Percentiles rank a stretch among this genome's conserved stretches.
Conservation (phyloP, 2,888 invertebrate genomes). For the Melanotus villosus region DNA sequence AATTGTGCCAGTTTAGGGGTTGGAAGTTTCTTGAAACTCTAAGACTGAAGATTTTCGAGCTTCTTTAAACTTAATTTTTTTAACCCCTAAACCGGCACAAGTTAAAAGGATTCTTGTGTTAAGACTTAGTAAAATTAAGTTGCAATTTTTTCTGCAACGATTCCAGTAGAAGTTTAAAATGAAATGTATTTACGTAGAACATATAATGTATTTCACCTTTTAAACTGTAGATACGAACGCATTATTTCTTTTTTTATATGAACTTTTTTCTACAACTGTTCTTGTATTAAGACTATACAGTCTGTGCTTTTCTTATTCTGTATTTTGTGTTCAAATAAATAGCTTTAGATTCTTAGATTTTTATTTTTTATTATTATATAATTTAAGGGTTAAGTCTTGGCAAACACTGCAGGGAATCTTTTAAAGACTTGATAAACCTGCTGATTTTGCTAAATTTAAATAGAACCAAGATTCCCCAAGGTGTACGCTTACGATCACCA, state of each 20-base stretch:
- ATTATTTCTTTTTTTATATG: conserved; percentile 5
- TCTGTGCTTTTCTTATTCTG: conserved; percentile 22
- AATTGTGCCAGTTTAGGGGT: neutral
- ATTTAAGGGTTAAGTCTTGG: too few species aligned
- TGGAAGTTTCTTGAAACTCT: conserved; percentile 5
- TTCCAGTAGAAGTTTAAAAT: conserved; percentile 28
- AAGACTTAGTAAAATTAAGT: neutral
- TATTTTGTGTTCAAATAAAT: conserved; percentile 38
- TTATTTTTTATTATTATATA: conserved; percentile 17
- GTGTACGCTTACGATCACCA: too few species aligned
- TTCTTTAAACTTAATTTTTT: conserved; percentile 1
- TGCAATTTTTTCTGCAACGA: conserved; percentile 30
- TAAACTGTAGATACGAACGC: neutral
- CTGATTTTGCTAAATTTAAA: too few species aligned
- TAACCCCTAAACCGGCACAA: neutral
- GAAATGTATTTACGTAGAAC: neutral
- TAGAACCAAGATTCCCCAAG: too few species aligned
- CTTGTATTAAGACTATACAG: neutral
- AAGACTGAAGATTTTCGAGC: conserved; percentile 1
- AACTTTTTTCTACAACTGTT: neutral
- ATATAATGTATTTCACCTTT: neutral
- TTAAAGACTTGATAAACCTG: too few species aligned
- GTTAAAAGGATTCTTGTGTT: neutral
- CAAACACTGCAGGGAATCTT: too few species aligned
- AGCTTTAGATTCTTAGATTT: conserved; percentile 25